Evolutionary conservation across 2,797 vertebrate species (phyloP).

Genomic region (Acrossocheilus wenchowensis): DNA sequence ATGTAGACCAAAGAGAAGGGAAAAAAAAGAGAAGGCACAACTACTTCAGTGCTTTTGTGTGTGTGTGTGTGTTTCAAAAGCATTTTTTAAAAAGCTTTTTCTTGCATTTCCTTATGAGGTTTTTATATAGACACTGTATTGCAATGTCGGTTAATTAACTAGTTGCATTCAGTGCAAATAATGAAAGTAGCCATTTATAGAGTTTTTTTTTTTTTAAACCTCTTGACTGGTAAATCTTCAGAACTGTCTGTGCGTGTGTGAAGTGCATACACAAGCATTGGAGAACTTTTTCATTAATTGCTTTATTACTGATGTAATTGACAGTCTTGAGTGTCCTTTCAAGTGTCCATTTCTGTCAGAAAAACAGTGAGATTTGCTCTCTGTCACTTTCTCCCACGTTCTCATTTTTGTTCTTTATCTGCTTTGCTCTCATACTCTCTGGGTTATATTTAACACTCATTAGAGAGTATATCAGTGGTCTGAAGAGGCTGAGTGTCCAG

Average conservation of each 20-base stretch:
- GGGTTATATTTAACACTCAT: conserved; percentile 31
- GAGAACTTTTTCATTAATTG: background rate
- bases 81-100: background rate
- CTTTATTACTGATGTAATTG: background rate
- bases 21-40: background rate
- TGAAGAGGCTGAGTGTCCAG: conserved; percentile 27
- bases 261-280: background rate
- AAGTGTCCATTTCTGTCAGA: conserved; percentile 4
- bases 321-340: background rate
- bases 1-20: background rate
- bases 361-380: background rate
- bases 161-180: background rate
- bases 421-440: conserved; percentile 15
- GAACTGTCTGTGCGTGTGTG: background rate
- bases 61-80: no score
- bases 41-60: background rate
- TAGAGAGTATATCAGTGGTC: conserved; percentile 31
- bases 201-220: background rate
- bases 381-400: background rate
- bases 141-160: background rate
- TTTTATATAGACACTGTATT: background rate
- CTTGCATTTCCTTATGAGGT: background rate
- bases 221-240: background rate
- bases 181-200: background rate
- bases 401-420: background rate